phyloP scores from a whole-genome alignment of 2,797 vertebrate genomes.

The Enteromius radiatus region DNA sequence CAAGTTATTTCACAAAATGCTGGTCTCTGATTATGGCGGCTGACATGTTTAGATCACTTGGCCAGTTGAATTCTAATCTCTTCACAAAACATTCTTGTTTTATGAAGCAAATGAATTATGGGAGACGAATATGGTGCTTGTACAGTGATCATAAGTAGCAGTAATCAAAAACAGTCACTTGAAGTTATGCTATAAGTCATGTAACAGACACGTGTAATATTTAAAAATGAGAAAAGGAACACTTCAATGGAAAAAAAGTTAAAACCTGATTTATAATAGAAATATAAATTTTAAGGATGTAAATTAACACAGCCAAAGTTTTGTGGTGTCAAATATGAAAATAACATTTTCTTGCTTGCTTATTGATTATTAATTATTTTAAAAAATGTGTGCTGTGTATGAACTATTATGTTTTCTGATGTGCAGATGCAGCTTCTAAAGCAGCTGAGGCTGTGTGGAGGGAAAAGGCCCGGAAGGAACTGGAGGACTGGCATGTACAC shows the following conservation, averaged over 20 bases:
- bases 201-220: too few species aligned
- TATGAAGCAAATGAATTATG: neutral
- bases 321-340: neutral
- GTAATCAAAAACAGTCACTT: neutral
- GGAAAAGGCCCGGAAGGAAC: slow-evolving; percentile 94
- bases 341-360: neutral
- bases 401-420: neutral
- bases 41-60: neutral
- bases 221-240: neutral
- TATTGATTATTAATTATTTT: neutral
- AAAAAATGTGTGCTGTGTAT: neutral
- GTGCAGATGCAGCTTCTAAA: slow-evolving; percentile 89
- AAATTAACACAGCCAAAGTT: neutral
- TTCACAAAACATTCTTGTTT: neutral
- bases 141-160: neutral
- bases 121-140: neutral
- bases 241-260: neutral
- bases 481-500: slow-evolving; percentile 96
- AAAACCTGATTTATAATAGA: too few species aligned
- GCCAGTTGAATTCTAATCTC: neutral
- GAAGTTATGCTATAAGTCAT: neutral
- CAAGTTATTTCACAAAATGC: neutral
- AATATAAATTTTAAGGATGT: neutral
- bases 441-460: slow-evolving; percentile 92
- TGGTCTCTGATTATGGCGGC: neutral